Percentiles rank a stretch among this genome's conserved stretches.
These are phyloP conservation scores for Holacanthella duospinosa DNA, from an alignment of 2,888 invertebrate genomes.

Conservation along the genomic window DNA sequence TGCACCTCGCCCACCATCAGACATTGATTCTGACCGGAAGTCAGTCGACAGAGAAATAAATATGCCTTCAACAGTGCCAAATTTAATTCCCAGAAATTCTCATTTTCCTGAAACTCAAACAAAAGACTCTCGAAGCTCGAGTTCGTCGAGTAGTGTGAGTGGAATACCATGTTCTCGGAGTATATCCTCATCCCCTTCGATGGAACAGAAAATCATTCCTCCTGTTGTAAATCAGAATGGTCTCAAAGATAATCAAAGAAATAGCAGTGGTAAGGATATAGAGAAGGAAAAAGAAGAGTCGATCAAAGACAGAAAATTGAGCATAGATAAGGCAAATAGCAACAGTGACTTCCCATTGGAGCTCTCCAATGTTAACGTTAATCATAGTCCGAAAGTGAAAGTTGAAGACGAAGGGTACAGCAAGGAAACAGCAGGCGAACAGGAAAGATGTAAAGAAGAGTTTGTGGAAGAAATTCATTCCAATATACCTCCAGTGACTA, in stretches of 20 bases:
- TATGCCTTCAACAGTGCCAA: constrained; percentile 30
- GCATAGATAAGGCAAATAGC: too few species aligned
- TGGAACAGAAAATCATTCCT: background rate
- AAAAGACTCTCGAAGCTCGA: background rate
- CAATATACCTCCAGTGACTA: too few species aligned
- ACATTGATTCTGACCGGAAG: constrained; percentile 17
- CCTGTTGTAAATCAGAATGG: background rate
- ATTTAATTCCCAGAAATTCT: constrained; percentile 4
- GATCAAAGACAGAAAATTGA: too few species aligned
- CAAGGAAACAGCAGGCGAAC: too few species aligned
- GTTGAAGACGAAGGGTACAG: too few species aligned
- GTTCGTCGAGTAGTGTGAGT: background rate
- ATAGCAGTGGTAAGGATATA: too few species aligned
- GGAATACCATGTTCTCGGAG: background rate
- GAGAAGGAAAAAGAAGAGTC: too few species aligned
- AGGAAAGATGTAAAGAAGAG: too few species aligned
- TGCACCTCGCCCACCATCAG: constrained; percentile 35
- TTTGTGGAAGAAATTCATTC: too few species aligned
- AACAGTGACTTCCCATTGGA: too few species aligned
- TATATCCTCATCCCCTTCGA: background rate
- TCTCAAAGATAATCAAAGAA: background rate
- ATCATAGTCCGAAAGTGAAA: too few species aligned
- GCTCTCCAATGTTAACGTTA: too few species aligned
- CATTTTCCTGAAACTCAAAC: background rate
- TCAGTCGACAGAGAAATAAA: constrained; percentile 14